Base-by-base conservation (phyloP, 2,888 invertebrate species). In the Callyntrura sp. region DNA sequence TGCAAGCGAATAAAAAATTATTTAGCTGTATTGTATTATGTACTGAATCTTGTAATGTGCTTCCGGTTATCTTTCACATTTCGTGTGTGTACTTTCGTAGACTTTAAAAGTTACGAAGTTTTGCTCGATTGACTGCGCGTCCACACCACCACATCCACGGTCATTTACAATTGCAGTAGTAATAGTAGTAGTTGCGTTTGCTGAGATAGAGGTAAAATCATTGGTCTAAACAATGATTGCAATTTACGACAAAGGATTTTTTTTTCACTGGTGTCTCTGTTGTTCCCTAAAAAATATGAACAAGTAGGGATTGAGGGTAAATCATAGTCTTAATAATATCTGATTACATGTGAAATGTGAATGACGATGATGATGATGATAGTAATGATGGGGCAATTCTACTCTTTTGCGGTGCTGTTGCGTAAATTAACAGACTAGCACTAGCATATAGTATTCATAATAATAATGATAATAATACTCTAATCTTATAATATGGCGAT, bases 1-100 rank as follows among this genome's bases (percentile, higher is more conserved):
- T 70, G 17, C 43, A 43, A 65, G 65, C 35, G 23, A 23, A 17
- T 25, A n/a, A 17, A 0, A n/a, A 70, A 17, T n/a, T n/a, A 0
- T 43, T 12, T n/a, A 70, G 43, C 43, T 43, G 17, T 43, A 70
- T 70, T 70, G 68, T 43, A 17, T 70, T 43, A 43, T 70, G 43
- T 70, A 70, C 35, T 76, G 68, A 70, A 17, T 70, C 68, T 43
- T 70, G 43, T 70, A 70, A 70, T 76, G 48, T 35, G 76, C 85
- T 85, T 85, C 85, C 85, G 73, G 85, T 43, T 60, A 43, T 85
- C 84, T 60, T 76, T 76, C 48, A 23, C 68, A 68, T 35, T 28
- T 68, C 35, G 35, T 35, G 35, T 35, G 35, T 35, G 6, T 35
- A 6, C 6, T 35, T 35, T 35, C 35, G 35, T 35, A 35, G 35